Evolutionary conservation across 2,888 invertebrate genomes (phyloP).

Genomic region (Limnephilus marmoratus): DNA sequence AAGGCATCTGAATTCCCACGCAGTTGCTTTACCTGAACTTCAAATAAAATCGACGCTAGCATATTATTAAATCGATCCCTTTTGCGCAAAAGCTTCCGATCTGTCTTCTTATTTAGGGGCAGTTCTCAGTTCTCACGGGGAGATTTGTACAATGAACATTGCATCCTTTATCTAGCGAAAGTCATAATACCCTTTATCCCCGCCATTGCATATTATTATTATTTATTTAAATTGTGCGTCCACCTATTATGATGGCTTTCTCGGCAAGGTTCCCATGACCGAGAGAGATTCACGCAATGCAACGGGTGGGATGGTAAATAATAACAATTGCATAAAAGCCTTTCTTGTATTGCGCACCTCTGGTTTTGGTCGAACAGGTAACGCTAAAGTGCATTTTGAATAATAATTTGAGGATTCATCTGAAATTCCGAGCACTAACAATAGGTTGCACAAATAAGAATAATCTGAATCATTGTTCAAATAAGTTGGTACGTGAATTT

Average conservation of each 20-base stretch:
- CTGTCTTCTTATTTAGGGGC: constrained; percentile 28
- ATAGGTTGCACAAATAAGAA: too few species aligned
- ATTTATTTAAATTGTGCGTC: constrained; percentile 37
- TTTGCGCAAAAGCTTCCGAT: constrained; percentile 60
- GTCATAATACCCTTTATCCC: constrained; percentile 60
- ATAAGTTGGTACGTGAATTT: not conserved
- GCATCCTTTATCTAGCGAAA: constrained; percentile 55
- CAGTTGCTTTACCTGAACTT: constrained; percentile 52
- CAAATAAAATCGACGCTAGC: not conserved
- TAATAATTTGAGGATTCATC: constrained; percentile 75
- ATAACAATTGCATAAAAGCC: not conserved
- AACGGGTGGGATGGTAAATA: constrained; percentile 37
- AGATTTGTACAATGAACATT: constrained; percentile 38
- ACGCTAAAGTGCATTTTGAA: constrained; percentile 72
- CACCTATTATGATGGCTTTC: constrained; percentile 41
- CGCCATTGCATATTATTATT: constrained; percentile 59
- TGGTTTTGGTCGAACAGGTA: constrained; percentile 69
- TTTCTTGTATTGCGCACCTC: constrained; percentile 63
- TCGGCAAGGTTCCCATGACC: constrained; percentile 59
- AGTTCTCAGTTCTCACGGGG: constrained; percentile 36
- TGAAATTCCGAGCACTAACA: constrained; percentile 77
- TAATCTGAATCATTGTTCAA: not conserved
- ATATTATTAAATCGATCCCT: constrained; percentile 50
- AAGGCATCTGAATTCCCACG: constrained; percentile 49
- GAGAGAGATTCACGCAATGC: constrained; percentile 41